A percentile compares a stretch with the other conserved stretches of the same genome.
Conservation (phyloP, 2,888 invertebrate genomes). For the Mermis nigrescens region DNA sequence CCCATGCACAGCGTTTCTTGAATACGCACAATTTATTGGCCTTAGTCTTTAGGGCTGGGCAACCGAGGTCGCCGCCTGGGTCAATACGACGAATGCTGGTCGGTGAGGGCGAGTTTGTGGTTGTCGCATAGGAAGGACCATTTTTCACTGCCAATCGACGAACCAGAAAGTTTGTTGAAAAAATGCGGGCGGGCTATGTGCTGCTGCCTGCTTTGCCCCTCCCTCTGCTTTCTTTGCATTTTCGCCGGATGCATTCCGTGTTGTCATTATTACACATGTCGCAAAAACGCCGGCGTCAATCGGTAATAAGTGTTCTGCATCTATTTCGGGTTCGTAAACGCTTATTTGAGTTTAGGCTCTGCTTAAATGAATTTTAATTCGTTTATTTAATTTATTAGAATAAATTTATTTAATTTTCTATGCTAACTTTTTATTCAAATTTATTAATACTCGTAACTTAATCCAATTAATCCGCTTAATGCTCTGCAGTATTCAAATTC, state of each 20-base stretch:
- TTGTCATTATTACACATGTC: conserved; percentile 7
- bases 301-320: no score
- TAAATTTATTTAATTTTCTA: no score
- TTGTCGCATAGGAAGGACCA: not conserved
- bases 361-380: no score
- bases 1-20: no score
- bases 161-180: not conserved
- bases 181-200: not conserved
- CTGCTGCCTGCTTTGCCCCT: conserved; percentile 2
- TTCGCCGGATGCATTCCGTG: conserved; percentile 5
- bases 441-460: no score
- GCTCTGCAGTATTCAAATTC: no score
- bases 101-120: conserved; percentile 19
- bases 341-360: no score
- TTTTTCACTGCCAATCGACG: not conserved
- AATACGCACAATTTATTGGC: no score
- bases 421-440: no score
- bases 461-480: no score
- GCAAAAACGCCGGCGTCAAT: not conserved
- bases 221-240: conserved; percentile 1
- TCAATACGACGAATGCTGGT: conserved; percentile 30
- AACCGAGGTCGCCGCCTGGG: conserved; percentile 20
- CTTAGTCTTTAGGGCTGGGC: not conserved
- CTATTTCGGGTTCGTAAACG: no score
- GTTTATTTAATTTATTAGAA: no score